Evolutionary conservation across 1,140 invertebrate genomes (phyloP), one percentile per base, ranked within the genome.

Genomic region (Drosophila varians): DNA sequence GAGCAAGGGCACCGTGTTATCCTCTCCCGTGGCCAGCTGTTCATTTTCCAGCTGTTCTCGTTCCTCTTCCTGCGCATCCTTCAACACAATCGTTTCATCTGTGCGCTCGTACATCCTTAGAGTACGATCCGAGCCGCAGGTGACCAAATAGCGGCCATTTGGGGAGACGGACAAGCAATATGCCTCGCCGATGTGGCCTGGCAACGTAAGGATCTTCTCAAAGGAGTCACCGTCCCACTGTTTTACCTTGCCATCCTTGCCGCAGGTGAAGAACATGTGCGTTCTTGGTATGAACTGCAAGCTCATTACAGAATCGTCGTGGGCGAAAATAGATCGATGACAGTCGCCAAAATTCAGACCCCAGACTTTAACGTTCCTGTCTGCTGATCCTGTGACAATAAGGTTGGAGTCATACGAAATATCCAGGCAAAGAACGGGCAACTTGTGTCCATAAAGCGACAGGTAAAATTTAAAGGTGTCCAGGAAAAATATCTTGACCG

Each of bases 291-390:
- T 94, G 88, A 99, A 99, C 77, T 95, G 93, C 3, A 99, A 86
- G 45, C 95, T 94, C 47, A 96, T 98, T 1, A 99, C 94, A 4
- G 97, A 97, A 90, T 99, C 97, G 83, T 99, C 98, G 91, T 99
- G 98, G 1, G 98, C 98, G 92, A 96, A 96, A 54, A 96, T 92
- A 0, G 95, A 96, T 73, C 94, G 95, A 90, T 97, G 96, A 82
- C 98, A 99, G 92, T 99, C 98, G 14, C 99, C 99, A 92, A 99
- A 99, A 92, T 99, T 98, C 90, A 99, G 94, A 42, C 98, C 98
- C 98, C 98, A 99, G 66, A 99, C 96, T 93, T 99, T 99, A 3
- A 99, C 94, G 91, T 98, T 99, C 16, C 98, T 94, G 92, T 99
- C 99, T 0, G 96, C 96, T 12, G 98, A 99, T 18, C 98, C 98